A percentile compares a stretch with the other conserved stretches of the same genome.
Conservation (phyloP, 2,113 vertebrate species). For the Emydura subglobosa region DNA sequence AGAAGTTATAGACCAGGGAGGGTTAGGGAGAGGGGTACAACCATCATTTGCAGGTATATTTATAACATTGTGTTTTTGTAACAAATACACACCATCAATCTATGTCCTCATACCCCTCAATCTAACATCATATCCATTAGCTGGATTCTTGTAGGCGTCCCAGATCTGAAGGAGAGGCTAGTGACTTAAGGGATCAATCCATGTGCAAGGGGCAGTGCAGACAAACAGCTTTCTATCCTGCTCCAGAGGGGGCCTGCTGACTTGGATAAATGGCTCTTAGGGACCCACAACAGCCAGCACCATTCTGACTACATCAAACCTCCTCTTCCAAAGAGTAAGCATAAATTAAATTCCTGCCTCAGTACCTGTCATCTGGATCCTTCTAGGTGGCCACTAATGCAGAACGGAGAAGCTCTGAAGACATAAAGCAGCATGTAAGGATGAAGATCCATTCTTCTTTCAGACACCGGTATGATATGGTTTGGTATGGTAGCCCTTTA, state of each 20-base stretch:
- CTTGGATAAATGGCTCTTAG: background rate
- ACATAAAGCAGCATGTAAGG: background rate
- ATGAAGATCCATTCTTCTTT: background rate
- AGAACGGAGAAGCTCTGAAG: background rate
- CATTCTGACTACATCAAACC: accelerated
- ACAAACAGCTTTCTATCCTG: background rate
- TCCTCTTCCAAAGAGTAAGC: background rate
- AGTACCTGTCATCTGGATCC: background rate
- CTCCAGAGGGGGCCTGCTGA: accelerated
- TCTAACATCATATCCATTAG: background rate
- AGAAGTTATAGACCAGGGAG: slow-evolving; percentile 6
- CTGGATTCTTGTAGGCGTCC: background rate
- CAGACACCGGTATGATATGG: background rate
- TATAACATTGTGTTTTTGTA: background rate
- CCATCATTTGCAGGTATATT: background rate
- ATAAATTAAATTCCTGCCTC: background rate
- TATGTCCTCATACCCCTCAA: background rate
- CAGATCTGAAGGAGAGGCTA: background rate
- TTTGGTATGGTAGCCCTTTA: background rate
- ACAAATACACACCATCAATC: background rate
- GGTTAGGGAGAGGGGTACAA: background rate
- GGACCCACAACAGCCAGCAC: background rate
- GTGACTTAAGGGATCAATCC: accelerated
- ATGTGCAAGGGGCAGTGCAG: accelerated
- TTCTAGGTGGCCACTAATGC: background rate